These are phyloP conservation scores for Eupithecia subumbrata DNA, from an alignment of 2,888 invertebrate genomes.

Conservation along the genomic window DNA sequence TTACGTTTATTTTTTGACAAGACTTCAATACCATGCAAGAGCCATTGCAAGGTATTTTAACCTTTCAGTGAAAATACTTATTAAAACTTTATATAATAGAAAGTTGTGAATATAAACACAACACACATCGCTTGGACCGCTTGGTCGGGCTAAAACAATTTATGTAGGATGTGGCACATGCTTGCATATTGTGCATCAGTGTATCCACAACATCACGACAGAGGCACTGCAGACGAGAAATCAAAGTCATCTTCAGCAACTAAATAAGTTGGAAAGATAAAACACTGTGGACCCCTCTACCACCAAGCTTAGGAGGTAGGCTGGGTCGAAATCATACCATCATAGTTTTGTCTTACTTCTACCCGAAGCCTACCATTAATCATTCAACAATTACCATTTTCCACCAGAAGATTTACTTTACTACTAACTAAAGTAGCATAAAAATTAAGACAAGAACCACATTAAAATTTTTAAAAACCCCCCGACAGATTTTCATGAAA, in stretches of 20 bases:
- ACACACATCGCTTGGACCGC: not conserved
- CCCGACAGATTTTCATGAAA: too few relatives aligned
- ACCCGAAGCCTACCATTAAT: too few relatives aligned
- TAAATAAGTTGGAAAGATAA: not conserved
- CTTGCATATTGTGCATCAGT: conserved; percentile 6
- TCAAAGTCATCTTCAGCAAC: not conserved
- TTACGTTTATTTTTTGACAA: not conserved
- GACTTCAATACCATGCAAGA: too few relatives aligned
- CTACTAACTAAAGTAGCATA: not conserved
- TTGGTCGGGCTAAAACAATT: not conserved
- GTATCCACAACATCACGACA: conserved; percentile 6
- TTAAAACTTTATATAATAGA: too few relatives aligned
- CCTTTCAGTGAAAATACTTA: not conserved
- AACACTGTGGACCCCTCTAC: not conserved
- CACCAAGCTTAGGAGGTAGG: not conserved
- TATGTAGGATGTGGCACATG: not conserved
- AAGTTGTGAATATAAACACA: not conserved
- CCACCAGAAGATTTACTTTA: not conserved
- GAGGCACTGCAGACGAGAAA: not conserved
- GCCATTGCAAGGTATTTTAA: not conserved
- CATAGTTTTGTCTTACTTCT: not conserved
- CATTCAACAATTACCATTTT: too few relatives aligned
- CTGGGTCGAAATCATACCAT: not conserved
- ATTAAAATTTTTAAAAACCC: too few relatives aligned
- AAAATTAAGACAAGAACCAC: not conserved